Evolutionary conservation across 2,797 vertebrate genomes (phyloP).

Genomic region (Tangara arthus): DNA sequence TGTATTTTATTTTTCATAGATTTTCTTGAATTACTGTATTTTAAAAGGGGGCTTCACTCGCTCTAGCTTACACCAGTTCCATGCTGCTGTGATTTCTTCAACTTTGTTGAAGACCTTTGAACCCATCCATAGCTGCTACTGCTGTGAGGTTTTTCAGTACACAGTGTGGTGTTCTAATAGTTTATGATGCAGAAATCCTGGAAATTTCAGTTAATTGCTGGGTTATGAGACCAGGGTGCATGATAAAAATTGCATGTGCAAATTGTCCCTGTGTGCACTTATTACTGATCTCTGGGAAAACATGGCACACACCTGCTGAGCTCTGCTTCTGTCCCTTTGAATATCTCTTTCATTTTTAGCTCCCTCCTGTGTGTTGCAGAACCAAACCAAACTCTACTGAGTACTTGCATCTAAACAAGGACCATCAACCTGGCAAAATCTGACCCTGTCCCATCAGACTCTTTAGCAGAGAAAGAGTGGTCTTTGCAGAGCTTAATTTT

Average conservation of each 20-base stretch:
- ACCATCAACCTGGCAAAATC: not conserved
- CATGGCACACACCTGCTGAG: not conserved
- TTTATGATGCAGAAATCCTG: not conserved
- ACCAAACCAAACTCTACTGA: not conserved
- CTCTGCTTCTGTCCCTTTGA: not conserved
- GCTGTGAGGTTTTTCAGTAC: not conserved
- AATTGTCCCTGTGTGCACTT: fast-evolving
- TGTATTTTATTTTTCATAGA: not conserved
- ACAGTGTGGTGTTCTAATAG: not conserved
- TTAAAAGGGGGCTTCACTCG: not conserved
- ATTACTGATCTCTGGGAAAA: not conserved
- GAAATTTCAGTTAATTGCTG: not conserved
- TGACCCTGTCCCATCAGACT: not conserved
- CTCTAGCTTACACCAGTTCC: not conserved
- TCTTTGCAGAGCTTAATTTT: not conserved
- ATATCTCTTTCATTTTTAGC: not conserved
- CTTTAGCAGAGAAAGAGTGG: not conserved
- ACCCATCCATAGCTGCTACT: not conserved
- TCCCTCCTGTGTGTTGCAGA: not conserved
- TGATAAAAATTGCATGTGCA: not conserved
- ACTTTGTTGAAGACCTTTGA: not conserved
- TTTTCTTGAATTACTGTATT: not conserved
- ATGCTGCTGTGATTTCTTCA: not conserved
- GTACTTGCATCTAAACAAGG: not conserved
- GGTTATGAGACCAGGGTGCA: not conserved